Evolutionary conservation across 2,113 vertebrate genomes (phyloP).

Genomic region (Pyxicephalus adspersus): DNA sequence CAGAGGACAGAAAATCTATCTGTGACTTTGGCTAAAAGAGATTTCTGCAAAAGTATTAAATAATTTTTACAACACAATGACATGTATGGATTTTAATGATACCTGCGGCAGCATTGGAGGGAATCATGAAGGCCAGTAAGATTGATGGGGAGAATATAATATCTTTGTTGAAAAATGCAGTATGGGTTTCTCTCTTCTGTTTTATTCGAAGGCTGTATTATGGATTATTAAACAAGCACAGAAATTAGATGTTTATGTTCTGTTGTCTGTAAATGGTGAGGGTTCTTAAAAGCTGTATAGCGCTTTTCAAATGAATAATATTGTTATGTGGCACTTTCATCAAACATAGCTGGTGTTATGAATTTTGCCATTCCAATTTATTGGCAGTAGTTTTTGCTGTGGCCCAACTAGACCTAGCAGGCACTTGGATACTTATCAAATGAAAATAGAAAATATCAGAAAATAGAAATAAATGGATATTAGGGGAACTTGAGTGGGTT

Average conservation of each 20-base stretch:
- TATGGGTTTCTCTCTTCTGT: constrained; percentile 17
- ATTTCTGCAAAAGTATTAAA: constrained; percentile 57
- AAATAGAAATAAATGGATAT: too few relatives aligned
- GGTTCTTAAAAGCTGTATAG: not conserved
- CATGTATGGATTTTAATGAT: constrained; percentile 55
- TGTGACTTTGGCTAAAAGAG: constrained; percentile 52
- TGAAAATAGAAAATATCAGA: too few relatives aligned
- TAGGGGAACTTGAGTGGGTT: too few relatives aligned
- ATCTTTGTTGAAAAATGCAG: constrained; percentile 39
- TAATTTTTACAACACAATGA: constrained; percentile 55
- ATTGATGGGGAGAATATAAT: constrained; percentile 47
- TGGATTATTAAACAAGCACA: constrained; percentile 37
- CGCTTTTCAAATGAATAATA: not conserved
- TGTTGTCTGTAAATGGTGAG: not conserved
- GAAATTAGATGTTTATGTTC: constrained; percentile 31
- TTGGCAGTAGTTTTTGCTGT: too few relatives aligned
- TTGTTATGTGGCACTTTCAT: not conserved
- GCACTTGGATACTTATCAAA: too few relatives aligned
- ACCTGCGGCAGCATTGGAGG: constrained; percentile 30
- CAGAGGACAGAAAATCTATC: constrained; percentile 53
- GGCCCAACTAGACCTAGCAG: too few relatives aligned
- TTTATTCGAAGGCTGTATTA: constrained; percentile 34
- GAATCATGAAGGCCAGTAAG: constrained; percentile 25
- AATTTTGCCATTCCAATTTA: too few relatives aligned
- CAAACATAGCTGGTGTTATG: not conserved